Conservation (phyloP, 2,797 vertebrate genomes). For the Muraenolepis orangiensis region DNA sequence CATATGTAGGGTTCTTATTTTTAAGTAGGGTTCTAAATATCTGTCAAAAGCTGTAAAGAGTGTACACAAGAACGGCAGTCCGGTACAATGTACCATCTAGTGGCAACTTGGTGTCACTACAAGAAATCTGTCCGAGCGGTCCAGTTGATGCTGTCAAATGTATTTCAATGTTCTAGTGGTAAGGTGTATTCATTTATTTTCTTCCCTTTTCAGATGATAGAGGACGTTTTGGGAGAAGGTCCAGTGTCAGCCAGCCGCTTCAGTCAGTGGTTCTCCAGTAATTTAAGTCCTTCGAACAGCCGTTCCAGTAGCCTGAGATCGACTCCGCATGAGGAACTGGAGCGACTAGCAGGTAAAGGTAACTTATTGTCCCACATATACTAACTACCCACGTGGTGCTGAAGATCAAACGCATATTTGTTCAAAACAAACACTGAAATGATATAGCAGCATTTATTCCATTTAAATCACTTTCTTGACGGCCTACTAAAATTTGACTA, state of each 20-base stretch:
- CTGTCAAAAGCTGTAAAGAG: no score
- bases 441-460: not conserved
- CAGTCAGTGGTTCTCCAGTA: conserved; percentile 93
- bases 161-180: no score
- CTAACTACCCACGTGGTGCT: not conserved
- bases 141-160: conserved; percentile 15
- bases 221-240: conserved; percentile 94
- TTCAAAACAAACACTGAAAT: not conserved
- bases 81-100: no score
- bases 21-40: no score
- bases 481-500: not conserved
- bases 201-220: conserved; percentile 87
- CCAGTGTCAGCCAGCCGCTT: conserved; percentile 90
- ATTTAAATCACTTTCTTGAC: not conserved
- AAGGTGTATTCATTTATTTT: no score
- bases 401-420: not conserved
- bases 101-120: no score
- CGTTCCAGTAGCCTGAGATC: conserved; percentile 93
- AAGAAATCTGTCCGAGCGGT: no score
- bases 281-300: conserved; percentile 90
- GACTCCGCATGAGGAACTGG: conserved; percentile 94
- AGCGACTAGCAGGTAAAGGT: conserved; percentile 87
- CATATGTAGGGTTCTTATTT: no score
- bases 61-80: no score
- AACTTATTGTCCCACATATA: not conserved